Evolutionary conservation across 2,797 vertebrate species (phyloP).

Genomic region (Cossypha dichroa): DNA sequence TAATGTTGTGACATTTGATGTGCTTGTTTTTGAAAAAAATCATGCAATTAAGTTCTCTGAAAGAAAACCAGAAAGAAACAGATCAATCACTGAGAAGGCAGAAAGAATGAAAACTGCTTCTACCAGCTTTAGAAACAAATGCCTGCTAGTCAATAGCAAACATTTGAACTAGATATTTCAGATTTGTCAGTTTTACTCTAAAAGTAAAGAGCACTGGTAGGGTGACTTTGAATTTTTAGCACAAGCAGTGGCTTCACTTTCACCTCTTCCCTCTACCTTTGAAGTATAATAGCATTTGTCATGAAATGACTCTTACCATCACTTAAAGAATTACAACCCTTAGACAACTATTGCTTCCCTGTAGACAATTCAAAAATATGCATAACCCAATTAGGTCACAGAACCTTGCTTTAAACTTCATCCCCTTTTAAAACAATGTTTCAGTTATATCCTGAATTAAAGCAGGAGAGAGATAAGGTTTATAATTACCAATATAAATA

Average conservation of each 20-base stretch:
- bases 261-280: constrained; percentile 24
- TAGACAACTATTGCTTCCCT: neutral
- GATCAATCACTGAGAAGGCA: constrained; percentile 44
- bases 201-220: constrained; percentile 19
- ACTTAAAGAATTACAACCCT: neutral
- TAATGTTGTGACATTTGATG: constrained; percentile 38
- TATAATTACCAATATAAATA: neutral
- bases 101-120: constrained; percentile 30
- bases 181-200: constrained; percentile 27
- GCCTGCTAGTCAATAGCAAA: neutral
- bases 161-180: constrained; percentile 52
- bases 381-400: neutral
- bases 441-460: neutral
- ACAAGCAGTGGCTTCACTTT: constrained; percentile 24
- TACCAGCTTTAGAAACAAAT: constrained; percentile 29
- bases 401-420: neutral
- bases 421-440: neutral
- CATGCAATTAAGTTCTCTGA: neutral
- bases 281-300: constrained; percentile 2
- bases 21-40: neutral
- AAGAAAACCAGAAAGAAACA: constrained; percentile 44
- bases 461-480: neutral
- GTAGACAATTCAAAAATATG: neutral
- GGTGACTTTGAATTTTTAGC: constrained; percentile 14
- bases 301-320: neutral